These are phyloP conservation scores for Pilophorus perplexus DNA, from an alignment of 2,888 invertebrate species.

Conservation along the genomic window DNA sequence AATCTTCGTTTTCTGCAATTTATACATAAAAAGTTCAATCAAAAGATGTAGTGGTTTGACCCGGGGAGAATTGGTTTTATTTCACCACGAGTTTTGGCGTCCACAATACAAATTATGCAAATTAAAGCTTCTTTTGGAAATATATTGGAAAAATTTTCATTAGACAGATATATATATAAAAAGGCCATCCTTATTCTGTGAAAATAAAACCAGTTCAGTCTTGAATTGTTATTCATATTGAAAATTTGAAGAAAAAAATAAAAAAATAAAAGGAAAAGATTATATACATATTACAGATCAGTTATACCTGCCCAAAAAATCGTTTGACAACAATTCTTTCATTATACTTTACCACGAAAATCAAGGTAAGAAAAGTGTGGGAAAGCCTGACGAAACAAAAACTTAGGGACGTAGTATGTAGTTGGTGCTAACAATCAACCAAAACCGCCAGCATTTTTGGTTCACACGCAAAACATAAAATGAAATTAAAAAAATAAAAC, in stretches of 20 bases:
- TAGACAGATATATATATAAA: conserved; percentile 26
- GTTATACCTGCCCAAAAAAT: no score
- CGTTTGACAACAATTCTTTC: no score
- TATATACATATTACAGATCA: no score
- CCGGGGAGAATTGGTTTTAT: conserved; percentile 7
- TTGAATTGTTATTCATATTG: conserved; percentile 26
- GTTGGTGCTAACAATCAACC: no score
- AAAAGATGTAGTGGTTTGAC: background rate
- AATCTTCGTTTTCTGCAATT: conserved; percentile 21
- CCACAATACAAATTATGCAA: conserved; percentile 19
- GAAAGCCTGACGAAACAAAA: no score
- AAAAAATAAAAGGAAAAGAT: no score
- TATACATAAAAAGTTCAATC: conserved; percentile 15
- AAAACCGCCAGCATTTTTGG: no score
- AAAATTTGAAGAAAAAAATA: conserved; percentile 18
- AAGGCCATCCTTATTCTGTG: conserved; percentile 32
- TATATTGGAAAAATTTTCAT: conserved; percentile 23
- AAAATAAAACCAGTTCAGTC: conserved; percentile 33
- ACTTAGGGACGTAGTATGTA: no score
- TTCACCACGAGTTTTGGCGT: conserved; percentile 2
- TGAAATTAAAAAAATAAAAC: background rate
- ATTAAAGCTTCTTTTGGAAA: conserved; percentile 32
- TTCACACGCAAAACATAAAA: no score
- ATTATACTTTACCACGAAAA: no score
- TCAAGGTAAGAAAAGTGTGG: no score